phyloP scores from a whole-genome alignment of 2,113 vertebrate genomes.

The Raja brachyura region DNA sequence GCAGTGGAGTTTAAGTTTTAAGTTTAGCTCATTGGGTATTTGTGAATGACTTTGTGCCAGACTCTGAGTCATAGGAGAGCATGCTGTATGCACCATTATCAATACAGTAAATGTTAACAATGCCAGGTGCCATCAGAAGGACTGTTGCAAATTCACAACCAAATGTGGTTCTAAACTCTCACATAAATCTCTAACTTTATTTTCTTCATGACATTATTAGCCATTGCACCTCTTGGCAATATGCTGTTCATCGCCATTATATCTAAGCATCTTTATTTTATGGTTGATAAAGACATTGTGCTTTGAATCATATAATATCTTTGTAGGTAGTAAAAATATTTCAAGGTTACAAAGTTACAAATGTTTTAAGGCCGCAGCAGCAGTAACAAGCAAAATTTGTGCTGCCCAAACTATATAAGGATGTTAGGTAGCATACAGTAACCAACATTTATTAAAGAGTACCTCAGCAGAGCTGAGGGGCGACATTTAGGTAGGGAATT shows the following conservation, averaged over 20 bases:
- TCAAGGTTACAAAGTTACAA: no score
- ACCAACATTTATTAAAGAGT: no score
- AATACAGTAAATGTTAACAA: background rate
- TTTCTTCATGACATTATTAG: background rate
- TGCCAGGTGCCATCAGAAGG: background rate
- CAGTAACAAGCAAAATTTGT: no score
- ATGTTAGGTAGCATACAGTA: no score
- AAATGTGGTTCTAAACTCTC: background rate
- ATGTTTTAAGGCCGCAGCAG: no score
- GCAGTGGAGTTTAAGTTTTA: background rate
- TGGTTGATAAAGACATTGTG: background rate
- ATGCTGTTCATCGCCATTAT: background rate
- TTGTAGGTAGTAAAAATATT: no score
- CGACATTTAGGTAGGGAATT: no score
- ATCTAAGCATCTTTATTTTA: background rate
- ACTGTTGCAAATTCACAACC: background rate
- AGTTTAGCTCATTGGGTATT: background rate
- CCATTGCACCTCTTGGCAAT: conserved; percentile 2
- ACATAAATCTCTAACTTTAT: background rate
- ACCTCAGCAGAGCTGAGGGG: no score
- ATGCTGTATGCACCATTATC: background rate
- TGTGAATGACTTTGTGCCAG: background rate
- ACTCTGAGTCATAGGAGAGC: background rate
- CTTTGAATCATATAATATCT: no score
- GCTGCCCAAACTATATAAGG: no score